Evolutionary conservation across 1,140 invertebrate species (phyloP).

Genomic region (Elysia chlorotica): DNA sequence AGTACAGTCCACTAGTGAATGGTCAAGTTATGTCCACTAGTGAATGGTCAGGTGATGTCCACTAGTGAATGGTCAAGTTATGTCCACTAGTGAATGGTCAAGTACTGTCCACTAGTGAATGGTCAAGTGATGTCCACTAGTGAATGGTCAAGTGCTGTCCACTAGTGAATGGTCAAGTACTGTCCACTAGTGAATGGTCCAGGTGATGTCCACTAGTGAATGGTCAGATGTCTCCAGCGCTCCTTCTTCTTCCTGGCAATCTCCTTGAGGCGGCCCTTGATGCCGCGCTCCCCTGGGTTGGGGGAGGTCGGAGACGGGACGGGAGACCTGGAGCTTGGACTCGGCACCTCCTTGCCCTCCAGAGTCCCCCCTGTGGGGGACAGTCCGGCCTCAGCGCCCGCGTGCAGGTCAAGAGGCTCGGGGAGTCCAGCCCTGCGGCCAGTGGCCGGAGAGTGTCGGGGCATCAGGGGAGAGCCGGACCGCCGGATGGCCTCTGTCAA

Average conservation of each 20-base stretch:
- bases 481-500: neutral
- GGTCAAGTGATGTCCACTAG: too few species aligned
- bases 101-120: too few species aligned
- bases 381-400: neutral
- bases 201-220: too few species aligned
- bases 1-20: too few species aligned
- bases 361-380: neutral
- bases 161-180: too few species aligned
- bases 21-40: too few species aligned
- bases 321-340: neutral
- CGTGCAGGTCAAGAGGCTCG: neutral
- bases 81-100: too few species aligned
- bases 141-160: too few species aligned
- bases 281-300: too few species aligned
- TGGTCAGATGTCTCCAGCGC: slow-evolving; percentile 26
- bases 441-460: neutral
- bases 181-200: too few species aligned
- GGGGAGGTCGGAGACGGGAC: neutral
- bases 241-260: slow-evolving; percentile 32
- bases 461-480: neutral
- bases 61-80: too few species aligned
- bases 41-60: too few species aligned
- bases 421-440: neutral
- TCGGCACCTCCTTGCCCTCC: neutral
- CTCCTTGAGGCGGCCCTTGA: slow-evolving; percentile 11